Evolutionary conservation across 2,888 invertebrate species (phyloP).

Genomic region (Eilema depressum): DNA sequence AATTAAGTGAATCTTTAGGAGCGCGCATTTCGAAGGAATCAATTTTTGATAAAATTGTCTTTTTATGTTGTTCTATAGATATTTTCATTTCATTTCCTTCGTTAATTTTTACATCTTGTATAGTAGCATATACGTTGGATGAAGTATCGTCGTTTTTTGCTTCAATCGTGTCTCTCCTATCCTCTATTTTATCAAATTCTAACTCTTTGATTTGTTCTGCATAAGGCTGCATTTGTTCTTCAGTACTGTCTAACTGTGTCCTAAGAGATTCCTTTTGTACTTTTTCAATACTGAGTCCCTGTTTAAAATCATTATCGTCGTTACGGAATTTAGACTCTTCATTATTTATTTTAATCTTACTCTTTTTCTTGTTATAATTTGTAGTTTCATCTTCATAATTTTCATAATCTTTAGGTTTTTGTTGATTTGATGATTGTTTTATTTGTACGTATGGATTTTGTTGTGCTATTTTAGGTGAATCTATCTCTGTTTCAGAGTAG

Average conservation of each 20-base stretch:
- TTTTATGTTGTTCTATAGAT: constrained; percentile 46
- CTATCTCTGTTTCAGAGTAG: constrained; percentile 2
- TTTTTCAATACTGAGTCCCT: background rate
- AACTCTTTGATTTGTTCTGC: background rate
- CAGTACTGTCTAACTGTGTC: background rate
- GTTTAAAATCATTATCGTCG: background rate
- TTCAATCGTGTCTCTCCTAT: background rate
- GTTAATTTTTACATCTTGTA: background rate
- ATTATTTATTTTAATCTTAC: background rate
- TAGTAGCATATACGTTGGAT: background rate
- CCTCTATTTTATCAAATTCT: no score
- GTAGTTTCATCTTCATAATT: constrained; percentile 9
- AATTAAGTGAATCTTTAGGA: constrained; percentile 62
- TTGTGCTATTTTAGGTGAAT: background rate
- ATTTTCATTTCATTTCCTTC: background rate
- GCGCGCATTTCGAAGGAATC: constrained; percentile 55
- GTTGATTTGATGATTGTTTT: background rate
- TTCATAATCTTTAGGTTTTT: background rate
- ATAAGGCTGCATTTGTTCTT: background rate
- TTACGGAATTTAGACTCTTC: background rate
- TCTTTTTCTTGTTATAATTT: constrained; percentile 10
- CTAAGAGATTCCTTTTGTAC: background rate
- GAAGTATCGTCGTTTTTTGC: no score
- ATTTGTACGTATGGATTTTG: constrained; percentile 1
- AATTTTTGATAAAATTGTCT: constrained; percentile 61